Evolutionary conservation across 2,797 vertebrate species (phyloP), one percentile per base, ranked within the genome.

Genomic region (Lates japonicus): DNA sequence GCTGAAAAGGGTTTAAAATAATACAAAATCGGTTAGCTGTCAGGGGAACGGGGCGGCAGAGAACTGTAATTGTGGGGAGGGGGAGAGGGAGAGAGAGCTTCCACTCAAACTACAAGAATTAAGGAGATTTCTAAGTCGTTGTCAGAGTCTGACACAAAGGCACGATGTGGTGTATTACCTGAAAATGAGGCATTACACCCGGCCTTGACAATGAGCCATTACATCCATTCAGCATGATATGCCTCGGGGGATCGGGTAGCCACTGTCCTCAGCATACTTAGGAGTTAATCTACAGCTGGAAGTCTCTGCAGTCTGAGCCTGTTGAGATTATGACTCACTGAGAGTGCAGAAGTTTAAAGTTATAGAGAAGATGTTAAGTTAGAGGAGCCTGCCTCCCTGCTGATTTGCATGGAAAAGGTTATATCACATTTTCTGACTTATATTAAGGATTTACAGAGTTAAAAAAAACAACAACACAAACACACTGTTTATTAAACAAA

Each of bases 1-100:
- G 57, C 62, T 70, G 66, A 69, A 84, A 87, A 70, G 31, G 51
- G 35, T 64, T 87, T 78, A 57, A 90, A 82, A 78, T 80, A 90
- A 87, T 19, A 79, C 59, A 77, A 89, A 89, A 93, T 89, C 92
- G 91, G 85, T 82, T 61, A 25, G 17, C 70, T 90, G 88, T 90
- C 90, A 73, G 71, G 90, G 90, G 91, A 86, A 16, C 67, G 10
- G 33, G 54, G 73, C 1, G 17, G 74, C 67, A 68, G 67, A 66
- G 67, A 70, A 54, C 57, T 1, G 44, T 85, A 83, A 92, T 82
- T 82, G 71, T 63, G 31, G 20, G 66, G 37, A 22, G 52, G 60
- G 46, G 13, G 48, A 49, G 49, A 49, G 57, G 31, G 65, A 52
- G 59, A 46, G 54, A 70, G 57, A 61, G 41, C 14, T 62, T 81